Evolutionary conservation across 2,888 invertebrate species (phyloP), one percentile per base, ranked within the genome.

Genomic region (Mimachlamys varia): DNA sequence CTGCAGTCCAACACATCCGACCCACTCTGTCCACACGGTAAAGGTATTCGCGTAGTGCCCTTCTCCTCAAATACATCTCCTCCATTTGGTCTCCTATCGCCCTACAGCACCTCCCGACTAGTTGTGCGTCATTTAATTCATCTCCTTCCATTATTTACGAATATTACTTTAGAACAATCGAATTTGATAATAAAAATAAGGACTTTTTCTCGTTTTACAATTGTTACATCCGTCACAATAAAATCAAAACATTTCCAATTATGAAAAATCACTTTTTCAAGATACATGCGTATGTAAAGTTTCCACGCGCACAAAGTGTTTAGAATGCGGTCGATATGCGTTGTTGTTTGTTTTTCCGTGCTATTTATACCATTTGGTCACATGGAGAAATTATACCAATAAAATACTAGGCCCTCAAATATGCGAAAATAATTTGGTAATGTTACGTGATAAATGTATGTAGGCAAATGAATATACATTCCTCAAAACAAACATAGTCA

Each of bases 281-380:
- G 27, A 33, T 12, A 76, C 27, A 76, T 76, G 58, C 58, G 19
- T 10, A 27, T 76, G 76, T 17, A 33, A 33, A 76, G 13, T 76
- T 76, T 15, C 33, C 76, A 76, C 76, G 33, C 10, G 76, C 22
- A 76, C 27, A 76, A 76, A 76, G 76, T 27, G 27, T 76, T 2
- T 27, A 76, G 76, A 76, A 76, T 76, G 76, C 76, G 76, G 76
- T 76, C 76, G 15, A 76, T 76, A 33, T 76, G 76, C 76, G 76
- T 76, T 76, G 76, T 76, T 76, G 76, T 76, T 76, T 76, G 33
- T 76, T 76, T 76, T 76, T 76, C 76, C 10, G 76, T 10, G 76
- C 76, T 76, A 76, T 76, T 76, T 76, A 76, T 76, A 76, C 76
- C 76, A 76, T 76, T 76, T 33, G 22, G 76, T 76, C 76, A 76